Evolutionary conservation across 2,113 vertebrate species (phyloP), one percentile per base, ranked within the genome.

Genomic region (Acrocephalus kingi): DNA sequence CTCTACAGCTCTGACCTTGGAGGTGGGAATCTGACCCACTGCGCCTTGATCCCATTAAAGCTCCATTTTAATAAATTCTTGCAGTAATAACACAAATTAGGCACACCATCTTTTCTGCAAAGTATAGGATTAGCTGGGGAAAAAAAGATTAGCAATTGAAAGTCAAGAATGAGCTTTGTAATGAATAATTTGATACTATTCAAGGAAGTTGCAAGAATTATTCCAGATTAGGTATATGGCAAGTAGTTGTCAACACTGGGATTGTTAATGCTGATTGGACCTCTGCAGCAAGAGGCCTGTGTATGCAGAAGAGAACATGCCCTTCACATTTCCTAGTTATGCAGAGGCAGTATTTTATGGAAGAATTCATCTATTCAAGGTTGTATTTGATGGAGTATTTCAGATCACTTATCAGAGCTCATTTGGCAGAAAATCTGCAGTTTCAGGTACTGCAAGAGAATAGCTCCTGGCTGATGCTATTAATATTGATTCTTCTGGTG

Each of bases 21-120:
- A 87, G 25, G 23, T 72, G 49, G 15, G 33, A 41, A 87, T 41
- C 71, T 63, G 56, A 61, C 69, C 62, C 59, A 52, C 52, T 81
- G 56, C 72, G 58, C 48, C 15, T 96, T 90, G 68, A 90, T 93
- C 76, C 89, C 83, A 61, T 91, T 92, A 89, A 93, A 83, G 41
- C 39, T 45, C 22, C 3, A 24, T 95, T 69, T 94, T 76, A 85
- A 85, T 95, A 91, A 95, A 97, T 91, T 89, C 63, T 83, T 92
- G 46, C n/a, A 77, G 55, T 90, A 89, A 91, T 84, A 90, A 68
- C 82, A 88, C 52, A 84, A 94, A 85, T 92, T 54, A 86, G 39
- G 19, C 58, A 92, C 49, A 58, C 17, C 54, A 69, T 79, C 56
- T 95, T 88, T 92, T 91, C 71, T 84, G 39, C n/a, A 83, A 92